Evolutionary conservation across 2,888 invertebrate species (phyloP).

Genomic region (Microchrysa polita): DNA sequence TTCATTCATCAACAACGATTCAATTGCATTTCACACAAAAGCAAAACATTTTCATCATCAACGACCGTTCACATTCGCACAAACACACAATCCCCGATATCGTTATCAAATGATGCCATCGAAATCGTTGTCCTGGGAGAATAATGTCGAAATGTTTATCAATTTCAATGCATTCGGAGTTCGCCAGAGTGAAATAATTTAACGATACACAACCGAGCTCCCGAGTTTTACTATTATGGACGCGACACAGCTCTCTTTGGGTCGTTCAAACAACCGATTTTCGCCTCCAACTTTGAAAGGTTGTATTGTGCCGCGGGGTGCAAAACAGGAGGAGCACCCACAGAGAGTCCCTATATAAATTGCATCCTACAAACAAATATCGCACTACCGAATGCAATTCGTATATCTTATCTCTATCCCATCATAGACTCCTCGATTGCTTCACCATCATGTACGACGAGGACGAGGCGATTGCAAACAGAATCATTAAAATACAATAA

Average conservation of each 20-base stretch:
- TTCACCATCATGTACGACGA: not conserved
- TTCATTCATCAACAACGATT: not conserved
- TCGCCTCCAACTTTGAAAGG: constrained; percentile 24
- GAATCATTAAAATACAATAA: constrained; percentile 44
- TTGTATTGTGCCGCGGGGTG: constrained; percentile 16
- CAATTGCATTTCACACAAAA: not conserved
- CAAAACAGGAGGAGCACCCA: constrained; percentile 26
- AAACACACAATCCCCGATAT: constrained; percentile 15
- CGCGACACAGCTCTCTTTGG: not conserved
- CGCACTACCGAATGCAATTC: constrained; percentile 19
- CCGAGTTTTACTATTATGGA: constrained; percentile 30
- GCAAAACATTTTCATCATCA: constrained; percentile 30
- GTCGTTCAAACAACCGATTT: constrained; percentile 17
- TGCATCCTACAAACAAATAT: constrained; percentile 39
- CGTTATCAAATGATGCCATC: constrained; percentile 32
- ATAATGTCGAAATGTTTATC: constrained; percentile 43
- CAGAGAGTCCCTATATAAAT: constrained; percentile 31
- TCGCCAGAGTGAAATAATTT: constrained; percentile 49
- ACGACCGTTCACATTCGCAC: too few species aligned
- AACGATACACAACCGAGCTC: constrained; percentile 47
- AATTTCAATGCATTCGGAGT: constrained; percentile 41
- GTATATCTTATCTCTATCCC: constrained; percentile 1
- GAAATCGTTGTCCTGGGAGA: constrained; percentile 33
- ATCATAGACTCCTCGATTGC: constrained; percentile 1
- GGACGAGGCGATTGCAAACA: constrained; percentile 36